A percentile compares a stretch with the other conserved stretches of the same genome.
Evolutionary conservation across 30 jellyfish, hydroid and myxozoan species (phyloP).

Genomic region (Clytia hemisphaerica): DNA sequence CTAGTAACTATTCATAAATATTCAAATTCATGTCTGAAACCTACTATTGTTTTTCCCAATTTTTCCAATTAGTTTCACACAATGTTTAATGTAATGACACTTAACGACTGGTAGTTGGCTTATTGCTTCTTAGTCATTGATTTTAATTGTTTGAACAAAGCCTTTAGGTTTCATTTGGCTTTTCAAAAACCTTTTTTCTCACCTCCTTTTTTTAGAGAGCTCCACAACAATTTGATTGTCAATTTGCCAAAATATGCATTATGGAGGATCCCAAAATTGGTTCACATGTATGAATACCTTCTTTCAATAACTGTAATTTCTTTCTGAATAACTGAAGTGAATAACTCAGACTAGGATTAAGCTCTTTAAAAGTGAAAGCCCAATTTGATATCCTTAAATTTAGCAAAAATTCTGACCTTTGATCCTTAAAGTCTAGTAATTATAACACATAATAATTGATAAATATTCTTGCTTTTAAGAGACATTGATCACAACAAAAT

Average conservation of each 20-base stretch:
- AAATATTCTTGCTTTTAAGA: conserved; percentile 17
- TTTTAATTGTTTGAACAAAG: background rate
- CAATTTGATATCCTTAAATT: no score
- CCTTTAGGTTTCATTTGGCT: background rate
- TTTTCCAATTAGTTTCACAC: background rate
- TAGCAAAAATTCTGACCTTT: no score
- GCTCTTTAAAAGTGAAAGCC: no score
- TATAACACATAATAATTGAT: background rate
- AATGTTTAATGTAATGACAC: background rate
- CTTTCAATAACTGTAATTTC: background rate
- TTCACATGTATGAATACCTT: conserved; percentile 58
- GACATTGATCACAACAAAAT: conserved; percentile 51
- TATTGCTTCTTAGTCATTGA: background rate
- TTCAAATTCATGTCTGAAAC: background rate
- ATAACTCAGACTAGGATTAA: no score
- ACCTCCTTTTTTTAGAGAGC: conserved; percentile 75
- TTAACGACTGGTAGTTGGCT: background rate
- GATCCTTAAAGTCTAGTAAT: no score
- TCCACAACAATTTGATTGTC: conserved; percentile 52
- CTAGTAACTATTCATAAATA: no score
- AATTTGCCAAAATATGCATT: conserved; percentile 38
- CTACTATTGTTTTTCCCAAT: background rate
- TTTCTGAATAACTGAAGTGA: background rate
- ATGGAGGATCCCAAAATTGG: conserved; percentile 50
- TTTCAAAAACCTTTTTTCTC: conserved; percentile 6